Evolutionary conservation across 1,140 invertebrate species (phyloP).

Genomic region (Galendromus occidentalis): DNA sequence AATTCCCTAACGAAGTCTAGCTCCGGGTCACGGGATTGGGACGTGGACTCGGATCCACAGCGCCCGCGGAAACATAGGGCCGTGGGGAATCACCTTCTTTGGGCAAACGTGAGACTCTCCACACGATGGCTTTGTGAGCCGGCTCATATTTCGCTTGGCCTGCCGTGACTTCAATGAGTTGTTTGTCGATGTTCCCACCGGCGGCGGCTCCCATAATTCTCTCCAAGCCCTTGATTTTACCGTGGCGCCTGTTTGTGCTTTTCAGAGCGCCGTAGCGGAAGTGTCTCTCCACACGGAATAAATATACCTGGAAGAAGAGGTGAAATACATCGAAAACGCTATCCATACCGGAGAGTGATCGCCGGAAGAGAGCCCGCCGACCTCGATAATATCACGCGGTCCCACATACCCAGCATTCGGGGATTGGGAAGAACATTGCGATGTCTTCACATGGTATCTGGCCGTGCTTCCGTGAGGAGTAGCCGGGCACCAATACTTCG

Average conservation of each 20-base stretch:
- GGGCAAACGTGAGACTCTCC: constrained; percentile 84
- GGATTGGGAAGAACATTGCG: constrained; percentile 84
- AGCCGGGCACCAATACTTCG: constrained; percentile 87
- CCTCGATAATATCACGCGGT: too few relatives aligned
- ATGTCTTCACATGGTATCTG: constrained; percentile 90
- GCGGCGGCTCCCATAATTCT: constrained; percentile 78
- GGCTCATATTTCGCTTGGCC: constrained; percentile 98
- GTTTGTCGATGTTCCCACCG: constrained; percentile 51
- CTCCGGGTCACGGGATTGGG: too few relatives aligned
- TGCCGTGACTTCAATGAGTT: constrained; percentile 88
- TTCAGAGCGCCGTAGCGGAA: constrained; percentile 96
- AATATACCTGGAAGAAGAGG: constrained; percentile 50
- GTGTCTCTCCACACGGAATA: constrained; percentile 93
- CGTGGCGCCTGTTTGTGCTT: constrained; percentile 61
- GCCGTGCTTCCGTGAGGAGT: constrained; percentile 76
- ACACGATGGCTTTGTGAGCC: constrained; percentile 87
- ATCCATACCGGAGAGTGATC: too few relatives aligned
- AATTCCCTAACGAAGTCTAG: too few relatives aligned
- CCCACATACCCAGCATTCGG: constrained; percentile 70
- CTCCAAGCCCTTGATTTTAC: constrained; percentile 59
- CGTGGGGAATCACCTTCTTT: constrained; percentile 92
- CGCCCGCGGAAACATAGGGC: too few relatives aligned
- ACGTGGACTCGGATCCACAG: too few relatives aligned
- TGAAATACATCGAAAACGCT: too few relatives aligned
- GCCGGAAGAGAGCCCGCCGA: too few relatives aligned